A percentile compares a stretch with the other conserved stretches of the same genome.
Conservation (phyloP, 2,797 vertebrate species). For the Urophycis tenuis region DNA sequence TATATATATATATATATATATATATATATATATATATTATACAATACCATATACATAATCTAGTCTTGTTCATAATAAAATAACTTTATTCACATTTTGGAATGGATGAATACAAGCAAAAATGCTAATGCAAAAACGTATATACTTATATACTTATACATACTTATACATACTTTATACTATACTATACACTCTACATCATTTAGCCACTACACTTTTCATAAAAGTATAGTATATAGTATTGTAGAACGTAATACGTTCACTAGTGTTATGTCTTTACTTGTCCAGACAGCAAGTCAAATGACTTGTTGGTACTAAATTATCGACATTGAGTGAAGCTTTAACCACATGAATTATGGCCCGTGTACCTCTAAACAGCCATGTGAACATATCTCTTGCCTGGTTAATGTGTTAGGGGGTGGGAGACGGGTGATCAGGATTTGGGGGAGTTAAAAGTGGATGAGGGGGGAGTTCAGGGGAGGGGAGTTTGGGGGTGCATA, state of each 20-base stretch:
- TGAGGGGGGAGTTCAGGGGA: conserved; percentile 42
- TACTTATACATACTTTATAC: too few species aligned
- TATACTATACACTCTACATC: too few species aligned
- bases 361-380: conserved; percentile 40
- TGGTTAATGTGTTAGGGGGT: conserved; percentile 56
- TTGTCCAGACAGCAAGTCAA: conserved; percentile 17
- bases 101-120: too few species aligned
- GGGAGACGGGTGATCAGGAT: conserved; percentile 13
- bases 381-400: conserved; percentile 42
- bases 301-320: not conserved
- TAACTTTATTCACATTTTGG: not conserved
- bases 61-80: not conserved
- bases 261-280: conserved; percentile 38
- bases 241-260: too few species aligned
- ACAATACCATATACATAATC: not conserved
- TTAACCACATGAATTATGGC: conserved; percentile 24
- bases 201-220: too few species aligned
- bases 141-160: too few species aligned
- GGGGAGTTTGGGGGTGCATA: conserved; percentile 53
- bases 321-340: conserved; percentile 3
- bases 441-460: conserved; percentile 47
- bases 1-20: not conserved
- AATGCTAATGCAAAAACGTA: not conserved
- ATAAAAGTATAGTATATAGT: too few species aligned
- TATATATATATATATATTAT: not conserved